phyloP scores from a whole-genome alignment of 2,113 vertebrate genomes.

The Phaethornis superciliosus region DNA sequence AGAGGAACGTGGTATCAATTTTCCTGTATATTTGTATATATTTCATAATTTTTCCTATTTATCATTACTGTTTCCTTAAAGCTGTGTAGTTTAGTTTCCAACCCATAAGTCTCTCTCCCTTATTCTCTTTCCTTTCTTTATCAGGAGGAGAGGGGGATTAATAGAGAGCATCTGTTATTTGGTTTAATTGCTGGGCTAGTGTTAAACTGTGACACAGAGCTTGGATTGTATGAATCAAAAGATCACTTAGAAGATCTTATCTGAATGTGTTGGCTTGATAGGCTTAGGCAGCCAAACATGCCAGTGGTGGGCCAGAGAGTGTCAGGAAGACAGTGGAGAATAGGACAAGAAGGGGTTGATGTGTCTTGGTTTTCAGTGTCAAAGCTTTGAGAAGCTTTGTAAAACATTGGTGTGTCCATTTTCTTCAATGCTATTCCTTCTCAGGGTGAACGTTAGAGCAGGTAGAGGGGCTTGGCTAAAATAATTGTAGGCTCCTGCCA shows the following conservation, averaged over 20 bases:
- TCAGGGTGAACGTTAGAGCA: not conserved
- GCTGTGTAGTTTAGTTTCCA: too few relatives aligned
- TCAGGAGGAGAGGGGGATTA: too few relatives aligned
- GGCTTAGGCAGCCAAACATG: not conserved
- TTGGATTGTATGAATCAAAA: not conserved
- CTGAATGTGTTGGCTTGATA: not conserved
- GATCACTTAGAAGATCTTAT: not conserved
- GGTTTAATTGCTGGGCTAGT: too few relatives aligned
- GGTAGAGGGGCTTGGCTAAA: not conserved
- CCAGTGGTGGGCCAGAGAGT: not conserved
- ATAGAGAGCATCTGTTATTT: too few relatives aligned
- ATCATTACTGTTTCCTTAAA: too few relatives aligned
- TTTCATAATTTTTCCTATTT: too few relatives aligned
- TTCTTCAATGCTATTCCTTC: not conserved
- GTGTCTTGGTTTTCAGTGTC: not conserved
- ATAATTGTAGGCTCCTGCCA: not conserved
- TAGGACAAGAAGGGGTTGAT: not conserved
- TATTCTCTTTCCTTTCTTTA: too few relatives aligned
- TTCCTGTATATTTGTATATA: too few relatives aligned
- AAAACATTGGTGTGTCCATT: not conserved
- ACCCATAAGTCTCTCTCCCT: too few relatives aligned
- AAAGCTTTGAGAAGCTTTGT: not conserved
- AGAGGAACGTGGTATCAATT: too few relatives aligned
- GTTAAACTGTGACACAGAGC: too few relatives aligned
- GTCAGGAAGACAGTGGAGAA: not conserved